phyloP scores from a whole-genome alignment of 2,888 invertebrate species.

The Plebejus argus region DNA sequence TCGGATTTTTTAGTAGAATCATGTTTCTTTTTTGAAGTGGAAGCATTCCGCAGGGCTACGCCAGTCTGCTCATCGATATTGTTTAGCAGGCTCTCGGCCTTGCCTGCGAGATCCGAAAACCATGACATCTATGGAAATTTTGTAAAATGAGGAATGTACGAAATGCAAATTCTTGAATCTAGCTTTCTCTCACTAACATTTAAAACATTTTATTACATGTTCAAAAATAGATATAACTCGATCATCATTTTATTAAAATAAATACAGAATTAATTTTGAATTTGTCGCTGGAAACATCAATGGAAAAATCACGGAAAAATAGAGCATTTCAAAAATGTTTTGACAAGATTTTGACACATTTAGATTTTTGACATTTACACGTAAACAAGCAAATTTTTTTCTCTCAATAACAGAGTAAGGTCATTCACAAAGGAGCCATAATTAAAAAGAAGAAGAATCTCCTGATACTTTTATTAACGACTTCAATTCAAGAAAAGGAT shows the following conservation, averaged over 20 bases:
- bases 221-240: neutral
- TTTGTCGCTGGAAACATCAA: too few species aligned
- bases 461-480: too few species aligned
- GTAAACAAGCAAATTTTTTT: neutral
- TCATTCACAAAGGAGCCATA: too few species aligned
- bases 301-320: too few species aligned
- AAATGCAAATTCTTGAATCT: neutral
- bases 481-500: too few species aligned
- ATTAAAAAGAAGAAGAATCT: too few species aligned
- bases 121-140: conserved; percentile 82
- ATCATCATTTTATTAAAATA: neutral
- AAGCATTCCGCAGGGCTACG: conserved; percentile 77
- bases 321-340: neutral
- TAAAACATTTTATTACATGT: neutral
- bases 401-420: too few species aligned
- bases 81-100: conserved; percentile 87
- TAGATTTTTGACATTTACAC: conserved; percentile 16
- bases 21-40: conserved; percentile 52
- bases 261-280: conserved; percentile 11
- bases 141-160: conserved; percentile 47
- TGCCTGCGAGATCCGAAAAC: conserved; percentile 87
- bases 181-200: neutral
- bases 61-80: conserved; percentile 88
- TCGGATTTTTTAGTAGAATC: conserved; percentile 49
- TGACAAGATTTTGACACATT: neutral